phyloP scores from a whole-genome alignment of 2,888 invertebrate species.

The Ochropleura plecta region DNA sequence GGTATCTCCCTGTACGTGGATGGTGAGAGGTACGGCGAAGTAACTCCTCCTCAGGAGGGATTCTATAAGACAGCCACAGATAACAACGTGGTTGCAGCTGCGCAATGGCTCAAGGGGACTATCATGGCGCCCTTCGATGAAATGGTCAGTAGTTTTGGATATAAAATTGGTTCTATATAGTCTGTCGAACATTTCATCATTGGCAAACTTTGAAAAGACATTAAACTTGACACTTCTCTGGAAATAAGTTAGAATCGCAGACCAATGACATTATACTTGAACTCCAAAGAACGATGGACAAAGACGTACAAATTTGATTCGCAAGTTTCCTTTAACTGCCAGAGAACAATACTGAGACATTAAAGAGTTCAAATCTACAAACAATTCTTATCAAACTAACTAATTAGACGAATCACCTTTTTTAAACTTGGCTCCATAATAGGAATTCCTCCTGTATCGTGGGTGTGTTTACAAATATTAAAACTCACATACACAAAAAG shows the following conservation, averaged over 20 bases:
- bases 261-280: no score
- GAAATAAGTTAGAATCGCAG: not conserved
- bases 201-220: not conserved
- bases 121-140: conserved; percentile 94
- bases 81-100: conserved; percentile 79
- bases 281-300: not conserved
- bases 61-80: conserved; percentile 77
- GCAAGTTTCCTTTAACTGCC: not conserved
- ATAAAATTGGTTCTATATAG: not conserved
- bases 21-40: conserved; percentile 89
- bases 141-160: conserved; percentile 82
- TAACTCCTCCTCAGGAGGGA: conserved; percentile 79
- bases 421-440: no score
- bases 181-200: not conserved
- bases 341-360: not conserved
- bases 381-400: not conserved
- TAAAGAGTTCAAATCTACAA: not conserved
- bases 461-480: no score
- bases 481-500: no score
- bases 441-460: no score
- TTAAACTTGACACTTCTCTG: not conserved
- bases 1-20: conserved; percentile 88
- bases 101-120: conserved; percentile 91
- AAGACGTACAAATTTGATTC: not conserved
- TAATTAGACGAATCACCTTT: no score